These are phyloP conservation scores for Hemicordylus capensis DNA, from an alignment of 2,113 vertebrate species.

Conservation along the genomic window DNA sequence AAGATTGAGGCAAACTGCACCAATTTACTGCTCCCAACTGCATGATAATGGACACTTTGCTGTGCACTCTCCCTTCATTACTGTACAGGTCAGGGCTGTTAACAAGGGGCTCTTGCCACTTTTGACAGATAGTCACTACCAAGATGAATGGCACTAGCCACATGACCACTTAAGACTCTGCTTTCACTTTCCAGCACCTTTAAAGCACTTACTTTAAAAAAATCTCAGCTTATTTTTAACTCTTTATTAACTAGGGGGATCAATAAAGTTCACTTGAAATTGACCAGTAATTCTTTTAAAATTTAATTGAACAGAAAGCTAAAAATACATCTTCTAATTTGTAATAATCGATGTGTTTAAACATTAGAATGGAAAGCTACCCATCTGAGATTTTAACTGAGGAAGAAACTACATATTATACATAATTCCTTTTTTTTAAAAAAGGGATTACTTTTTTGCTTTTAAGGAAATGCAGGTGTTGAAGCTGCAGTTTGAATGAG, in stretches of 20 bases:
- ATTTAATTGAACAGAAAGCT: constrained; percentile 42
- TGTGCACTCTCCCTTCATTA: constrained; percentile 85
- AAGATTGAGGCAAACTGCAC: constrained; percentile 90
- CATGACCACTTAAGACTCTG: constrained; percentile 90
- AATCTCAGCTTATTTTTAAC: constrained; percentile 78
- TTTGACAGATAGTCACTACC: constrained; percentile 87
- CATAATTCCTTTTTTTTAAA: too few species aligned
- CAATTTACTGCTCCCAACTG: constrained; percentile 90
- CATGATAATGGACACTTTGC: constrained; percentile 89
- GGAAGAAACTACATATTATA: not conserved
- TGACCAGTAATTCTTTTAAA: constrained; percentile 62
- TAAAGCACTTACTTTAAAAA: constrained; percentile 76
- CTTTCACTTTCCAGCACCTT: constrained; percentile 79
- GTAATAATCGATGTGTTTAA: constrained; percentile 43
- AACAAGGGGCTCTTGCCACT: constrained; percentile 84
- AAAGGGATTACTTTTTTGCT: not conserved
- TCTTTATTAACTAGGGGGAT: constrained; percentile 80
- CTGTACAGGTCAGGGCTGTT: constrained; percentile 88
- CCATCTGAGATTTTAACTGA: not conserved
- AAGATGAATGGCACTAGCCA: constrained; percentile 87
- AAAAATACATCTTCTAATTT: constrained; percentile 41
- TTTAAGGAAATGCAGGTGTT: not conserved
- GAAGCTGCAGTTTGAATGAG: not conserved
- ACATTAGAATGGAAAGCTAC: constrained; percentile 51
- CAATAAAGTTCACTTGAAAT: constrained; percentile 66